A percentile compares a stretch with the other conserved stretches of the same genome.
Evolutionary conservation across 64 coral and sea anemone genomes (phyloP).

Genomic region (Hydrozoanthus tunicans): DNA sequence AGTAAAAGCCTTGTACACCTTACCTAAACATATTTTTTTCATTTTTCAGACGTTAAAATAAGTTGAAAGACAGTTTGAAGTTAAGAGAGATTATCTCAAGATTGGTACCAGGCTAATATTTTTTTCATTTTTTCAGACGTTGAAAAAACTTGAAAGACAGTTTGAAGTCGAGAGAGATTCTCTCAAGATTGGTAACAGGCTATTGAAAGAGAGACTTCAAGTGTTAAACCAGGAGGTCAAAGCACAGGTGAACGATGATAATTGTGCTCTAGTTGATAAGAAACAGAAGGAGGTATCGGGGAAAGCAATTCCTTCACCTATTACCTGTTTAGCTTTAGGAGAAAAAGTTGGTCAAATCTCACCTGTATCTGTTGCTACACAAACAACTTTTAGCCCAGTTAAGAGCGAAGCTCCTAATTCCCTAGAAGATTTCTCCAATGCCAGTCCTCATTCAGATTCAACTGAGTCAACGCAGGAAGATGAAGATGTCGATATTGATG

Average conservation of each 20-base stretch:
- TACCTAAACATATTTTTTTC: too few species aligned
- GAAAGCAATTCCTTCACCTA: not conserved
- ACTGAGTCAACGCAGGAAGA: constrained; percentile 54
- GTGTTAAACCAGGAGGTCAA: constrained; percentile 3
- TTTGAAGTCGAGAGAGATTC: constrained; percentile 45
- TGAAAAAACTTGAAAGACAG: constrained; percentile 44
- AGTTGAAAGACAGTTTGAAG: constrained; percentile 33
- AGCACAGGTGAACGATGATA: not conserved
- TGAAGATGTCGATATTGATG: constrained; percentile 56
- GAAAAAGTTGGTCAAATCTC: constrained; percentile 2
- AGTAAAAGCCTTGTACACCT: too few species aligned
- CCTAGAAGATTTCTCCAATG: constrained; percentile 24
- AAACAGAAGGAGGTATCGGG: not conserved
- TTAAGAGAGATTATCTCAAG: constrained; percentile 29
- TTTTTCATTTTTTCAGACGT: constrained; percentile 2
- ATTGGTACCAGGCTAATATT: not conserved
- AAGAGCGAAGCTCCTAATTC: constrained; percentile 29
- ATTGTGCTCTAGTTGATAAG: not conserved
- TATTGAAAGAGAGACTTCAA: constrained; percentile 37
- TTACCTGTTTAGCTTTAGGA: not conserved
- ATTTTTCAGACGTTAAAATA: constrained; percentile 42
- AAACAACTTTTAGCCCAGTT: constrained; percentile 38
- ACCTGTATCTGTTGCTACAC: constrained; percentile 46
- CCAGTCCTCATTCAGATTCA: constrained; percentile 31
- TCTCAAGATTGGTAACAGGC: constrained; percentile 27